Percentiles rank a stretch among this genome's conserved stretches.
Conservation (phyloP, 2,888 invertebrate genomes). For the Hedychridium roseum region DNA sequence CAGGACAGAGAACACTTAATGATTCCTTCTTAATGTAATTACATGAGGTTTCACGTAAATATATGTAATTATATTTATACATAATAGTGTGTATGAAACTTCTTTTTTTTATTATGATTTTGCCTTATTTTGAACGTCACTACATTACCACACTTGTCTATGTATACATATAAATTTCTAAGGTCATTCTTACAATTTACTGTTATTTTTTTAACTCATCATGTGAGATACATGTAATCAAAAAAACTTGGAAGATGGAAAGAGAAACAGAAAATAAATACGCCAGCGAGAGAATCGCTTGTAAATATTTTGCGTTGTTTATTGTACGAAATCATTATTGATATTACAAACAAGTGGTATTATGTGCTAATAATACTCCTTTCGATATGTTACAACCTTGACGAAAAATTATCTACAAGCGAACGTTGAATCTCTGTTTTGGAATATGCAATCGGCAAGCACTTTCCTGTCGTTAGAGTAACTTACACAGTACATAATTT, state of each 20-base stretch:
- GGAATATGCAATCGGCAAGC: too few species aligned
- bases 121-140: conserved; percentile 24
- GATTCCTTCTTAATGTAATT: conserved; percentile 36
- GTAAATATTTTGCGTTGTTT: conserved; percentile 20
- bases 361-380: too few species aligned
- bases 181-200: conserved; percentile 33
- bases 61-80: conserved; percentile 25
- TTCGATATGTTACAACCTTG: too few species aligned
- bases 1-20: too few species aligned
- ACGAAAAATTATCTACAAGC: too few species aligned
- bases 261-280: conserved; percentile 34
- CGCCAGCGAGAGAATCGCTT: conserved; percentile 34
- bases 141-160: conserved; percentile 31
- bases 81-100: conserved; percentile 9
- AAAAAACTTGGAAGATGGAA: conserved; percentile 15
- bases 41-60: conserved; percentile 21
- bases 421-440: too few species aligned
- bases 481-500: too few species aligned
- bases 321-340: conserved; percentile 5
- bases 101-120: conserved; percentile 31
- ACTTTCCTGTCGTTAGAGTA: too few species aligned
- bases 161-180: conserved; percentile 33
- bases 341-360: too few species aligned
- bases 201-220: conserved; percentile 40
- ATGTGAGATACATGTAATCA: conserved; percentile 35